Base-by-base conservation (phyloP, 1,140 invertebrate genomes). In the Meteorus sp. region DNA sequence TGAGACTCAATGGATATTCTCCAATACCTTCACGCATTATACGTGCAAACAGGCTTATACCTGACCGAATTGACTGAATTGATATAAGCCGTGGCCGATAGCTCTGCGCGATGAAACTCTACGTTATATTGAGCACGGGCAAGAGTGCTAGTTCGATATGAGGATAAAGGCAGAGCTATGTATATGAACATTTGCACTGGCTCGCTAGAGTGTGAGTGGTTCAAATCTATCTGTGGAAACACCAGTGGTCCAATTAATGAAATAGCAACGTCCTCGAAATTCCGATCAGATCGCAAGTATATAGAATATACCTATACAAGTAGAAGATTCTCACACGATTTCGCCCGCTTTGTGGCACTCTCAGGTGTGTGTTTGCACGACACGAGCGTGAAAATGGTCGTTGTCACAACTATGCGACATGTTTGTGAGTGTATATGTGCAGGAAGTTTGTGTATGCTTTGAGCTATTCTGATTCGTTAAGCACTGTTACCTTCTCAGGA, bases 171-270 rank as follows among this genome's bases (percentile, higher is more conserved):
- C 35, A 39, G 35, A 39, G 27, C n/a, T n/a, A n/a, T n/a, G n/a
- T n/a, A n/a, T n/a, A n/a, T n/a, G n/a, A n/a, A n/a, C n/a, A n/a
- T n/a, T n/a, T n/a, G n/a, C n/a, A n/a, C n/a, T n/a, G n/a, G n/a
- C n/a, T n/a, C n/a, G n/a, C n/a, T n/a, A n/a, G n/a, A n/a, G n/a
- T n/a, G n/a, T n/a, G n/a, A n/a, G n/a, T n/a, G n/a, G n/a, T n/a
- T 20, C 50, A 3, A 15, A 19, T 27, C 11, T 2, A 31, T 33
- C 47, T 20, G 8, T 33, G 20, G 2, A 35, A 33, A 37, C 20
- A 3, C 5, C 8, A 37, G 29, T 22, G 29, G 17, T 39, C 50
- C 50, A 52, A 52, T 52, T 52, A 52, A 52, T 31, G 20, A 35
- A 52, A 35, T 22, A 22, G 17, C 29, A 35, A 52, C 19, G 15